Conservation (phyloP, 1,140 invertebrate genomes). For the Pseudomyrmex dendroicus region DNA sequence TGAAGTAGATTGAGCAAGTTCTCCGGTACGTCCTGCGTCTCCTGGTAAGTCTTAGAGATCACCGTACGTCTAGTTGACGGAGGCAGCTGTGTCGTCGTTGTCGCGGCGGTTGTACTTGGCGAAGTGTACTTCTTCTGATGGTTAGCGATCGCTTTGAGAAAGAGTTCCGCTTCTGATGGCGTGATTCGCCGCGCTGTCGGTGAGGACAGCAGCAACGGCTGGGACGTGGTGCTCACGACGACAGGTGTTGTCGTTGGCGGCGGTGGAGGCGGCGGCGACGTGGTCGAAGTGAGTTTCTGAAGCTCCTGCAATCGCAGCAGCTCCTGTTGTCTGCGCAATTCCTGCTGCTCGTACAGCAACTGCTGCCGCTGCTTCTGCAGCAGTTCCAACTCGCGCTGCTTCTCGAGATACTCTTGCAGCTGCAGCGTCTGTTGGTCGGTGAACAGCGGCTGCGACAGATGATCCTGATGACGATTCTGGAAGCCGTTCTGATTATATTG, state of each 20-base stretch:
- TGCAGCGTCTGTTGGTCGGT: conserved; percentile 84
- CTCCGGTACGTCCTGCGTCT: conserved; percentile 68
- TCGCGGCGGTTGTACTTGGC: conserved; percentile 59
- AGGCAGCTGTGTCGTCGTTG: not conserved
- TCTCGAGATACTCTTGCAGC: conserved; percentile 86
- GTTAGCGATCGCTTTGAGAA: conserved; percentile 82
- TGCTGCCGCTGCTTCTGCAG: conserved; percentile 81
- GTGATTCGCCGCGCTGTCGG: conserved; percentile 80
- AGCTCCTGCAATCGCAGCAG: conserved; percentile 82
- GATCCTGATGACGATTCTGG: conserved; percentile 83
- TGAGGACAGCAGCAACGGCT: conserved; percentile 74
- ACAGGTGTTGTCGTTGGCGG: conserved; percentile 26
- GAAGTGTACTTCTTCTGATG: conserved; percentile 83
- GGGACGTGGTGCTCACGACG: conserved; percentile 64
- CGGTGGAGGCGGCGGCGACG: conserved; percentile 66
- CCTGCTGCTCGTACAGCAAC: conserved; percentile 81
- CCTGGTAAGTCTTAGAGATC: conserved; percentile 10
- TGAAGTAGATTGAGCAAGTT: conserved; percentile 80
- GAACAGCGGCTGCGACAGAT: conserved; percentile 83
- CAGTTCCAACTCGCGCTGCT: conserved; percentile 87
- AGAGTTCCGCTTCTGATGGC: conserved; percentile 81
- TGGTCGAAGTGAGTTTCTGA: conserved; percentile 79
- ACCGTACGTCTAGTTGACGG: conserved; percentile 17
- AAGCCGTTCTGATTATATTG: conserved; percentile 77
- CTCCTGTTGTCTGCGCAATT: conserved; percentile 81